Evolutionary conservation across 2,113 vertebrate genomes (phyloP).

Genomic region (Ophiodon elongatus): DNA sequence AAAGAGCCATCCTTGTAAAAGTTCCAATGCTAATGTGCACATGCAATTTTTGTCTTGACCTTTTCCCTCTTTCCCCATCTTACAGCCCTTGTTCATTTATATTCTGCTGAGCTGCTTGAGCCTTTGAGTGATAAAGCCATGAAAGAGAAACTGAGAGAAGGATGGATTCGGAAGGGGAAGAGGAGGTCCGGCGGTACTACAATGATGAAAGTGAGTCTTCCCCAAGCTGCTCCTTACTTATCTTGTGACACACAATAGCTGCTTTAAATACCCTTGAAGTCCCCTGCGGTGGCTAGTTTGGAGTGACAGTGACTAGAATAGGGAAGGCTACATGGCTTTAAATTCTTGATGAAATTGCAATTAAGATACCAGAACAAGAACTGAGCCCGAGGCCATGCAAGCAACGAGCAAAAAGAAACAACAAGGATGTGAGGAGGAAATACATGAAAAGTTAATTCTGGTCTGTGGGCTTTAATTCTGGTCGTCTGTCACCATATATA

Average conservation of each 20-base stretch:
- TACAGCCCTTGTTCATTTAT: conserved; percentile 68
- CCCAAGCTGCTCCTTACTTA: conserved; percentile 75
- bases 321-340: conserved; percentile 57
- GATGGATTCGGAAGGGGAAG: conserved; percentile 45
- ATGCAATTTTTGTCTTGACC: conserved; percentile 52
- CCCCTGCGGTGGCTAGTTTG: conserved; percentile 51
- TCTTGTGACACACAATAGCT: conserved; percentile 77
- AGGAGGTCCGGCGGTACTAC: conserved; percentile 62
- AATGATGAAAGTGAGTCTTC: conserved; percentile 76
- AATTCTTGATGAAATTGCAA: conserved; percentile 83
- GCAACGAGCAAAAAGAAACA: conserved; percentile 62
- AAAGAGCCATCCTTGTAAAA: conserved; percentile 38
- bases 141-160: conserved; percentile 67
- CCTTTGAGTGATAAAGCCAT: conserved; percentile 74
- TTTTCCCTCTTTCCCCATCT: conserved; percentile 46
- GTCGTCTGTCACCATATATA: conserved; percentile 59
- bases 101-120: conserved; percentile 76
- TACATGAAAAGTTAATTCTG: conserved; percentile 77
- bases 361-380: conserved; percentile 72
- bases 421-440: conserved; percentile 62
- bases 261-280: conserved; percentile 77
- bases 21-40: conserved; percentile 41
- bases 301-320: conserved; percentile 73
- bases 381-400: conserved; percentile 44
- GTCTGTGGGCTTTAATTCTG: conserved; percentile 58